Evolutionary conservation across 2,888 invertebrate genomes (phyloP).

Genomic region (Cosmia pyralina): DNA sequence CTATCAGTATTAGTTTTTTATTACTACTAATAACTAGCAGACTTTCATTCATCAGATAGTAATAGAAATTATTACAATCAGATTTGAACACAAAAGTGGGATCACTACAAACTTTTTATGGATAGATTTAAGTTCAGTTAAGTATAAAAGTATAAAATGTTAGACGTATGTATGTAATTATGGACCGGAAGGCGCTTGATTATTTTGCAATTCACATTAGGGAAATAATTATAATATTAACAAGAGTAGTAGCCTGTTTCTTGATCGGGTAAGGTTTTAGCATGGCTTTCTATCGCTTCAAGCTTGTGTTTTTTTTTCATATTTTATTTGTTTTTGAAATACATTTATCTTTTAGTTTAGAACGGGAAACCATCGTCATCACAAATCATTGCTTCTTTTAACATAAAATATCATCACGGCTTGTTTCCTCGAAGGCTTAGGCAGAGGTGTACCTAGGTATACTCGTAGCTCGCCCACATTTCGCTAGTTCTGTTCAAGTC

Average conservation of each 20-base stretch:
- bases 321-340: constrained; percentile 27
- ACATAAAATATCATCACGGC: no score
- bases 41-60: constrained; percentile 19
- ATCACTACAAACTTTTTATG: constrained; percentile 21
- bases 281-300: constrained; percentile 38
- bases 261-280: constrained; percentile 12
- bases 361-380: neutral
- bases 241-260: constrained; percentile 51
- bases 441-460: no score
- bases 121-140: constrained; percentile 53
- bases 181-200: constrained; percentile 73
- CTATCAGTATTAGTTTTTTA: constrained; percentile 13
- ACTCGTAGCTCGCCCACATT: no score
- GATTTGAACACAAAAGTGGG: constrained; percentile 18
- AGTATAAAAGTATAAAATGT: constrained; percentile 66
- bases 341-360: neutral
- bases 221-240: constrained; percentile 67
- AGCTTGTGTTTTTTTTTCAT: constrained; percentile 4
- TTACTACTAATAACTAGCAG: constrained; percentile 4
- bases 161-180: constrained; percentile 70
- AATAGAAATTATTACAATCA: constrained; percentile 12
- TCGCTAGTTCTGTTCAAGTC: no score
- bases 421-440: no score
- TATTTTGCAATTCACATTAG: constrained; percentile 75
- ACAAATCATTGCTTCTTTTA: neutral